Evolutionary conservation across 1,140 invertebrate species (phyloP).

Genomic region (Marisa cornuarietis): DNA sequence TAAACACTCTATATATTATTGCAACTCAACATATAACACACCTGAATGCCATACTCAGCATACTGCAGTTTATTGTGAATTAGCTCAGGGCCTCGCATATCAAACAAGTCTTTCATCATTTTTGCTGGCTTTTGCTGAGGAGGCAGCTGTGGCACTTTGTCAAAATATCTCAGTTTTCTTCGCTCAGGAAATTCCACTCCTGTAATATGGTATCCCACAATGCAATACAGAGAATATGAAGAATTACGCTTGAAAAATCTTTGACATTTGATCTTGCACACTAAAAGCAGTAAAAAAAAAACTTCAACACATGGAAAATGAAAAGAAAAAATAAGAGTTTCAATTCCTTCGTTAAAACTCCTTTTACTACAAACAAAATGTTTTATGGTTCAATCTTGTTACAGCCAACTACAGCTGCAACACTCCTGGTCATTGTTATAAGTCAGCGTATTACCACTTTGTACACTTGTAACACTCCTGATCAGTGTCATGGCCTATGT

Average conservation of each 20-base stretch:
- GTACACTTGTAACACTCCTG: too few relatives aligned
- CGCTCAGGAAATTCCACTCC: constrained; percentile 59
- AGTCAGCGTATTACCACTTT: too few relatives aligned
- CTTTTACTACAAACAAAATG: too few relatives aligned
- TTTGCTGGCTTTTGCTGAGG: constrained; percentile 68
- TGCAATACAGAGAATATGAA: not conserved
- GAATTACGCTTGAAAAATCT: not conserved
- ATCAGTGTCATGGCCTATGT: too few relatives aligned
- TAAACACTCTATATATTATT: too few relatives aligned
- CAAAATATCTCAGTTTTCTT: constrained; percentile 44
- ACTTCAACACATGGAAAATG: not conserved
- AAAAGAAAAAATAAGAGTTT: not conserved
- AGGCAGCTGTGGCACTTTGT: constrained; percentile 47
- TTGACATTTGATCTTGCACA: not conserved
- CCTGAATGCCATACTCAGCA: constrained; percentile 90
- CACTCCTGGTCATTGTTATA: too few relatives aligned
- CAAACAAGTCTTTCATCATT: constrained; percentile 81
- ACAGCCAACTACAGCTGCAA: too few relatives aligned
- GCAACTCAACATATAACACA: constrained; percentile 58
- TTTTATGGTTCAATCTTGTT: too few relatives aligned
- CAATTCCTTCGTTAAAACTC: too few relatives aligned
- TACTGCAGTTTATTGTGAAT: constrained; percentile 86
- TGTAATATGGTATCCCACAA: constrained; percentile 27
- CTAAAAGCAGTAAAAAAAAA: not conserved
- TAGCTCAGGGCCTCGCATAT: constrained; percentile 89